phyloP scores from a whole-genome alignment of 2,797 vertebrate species.

The Enteromius fasciolatus region DNA sequence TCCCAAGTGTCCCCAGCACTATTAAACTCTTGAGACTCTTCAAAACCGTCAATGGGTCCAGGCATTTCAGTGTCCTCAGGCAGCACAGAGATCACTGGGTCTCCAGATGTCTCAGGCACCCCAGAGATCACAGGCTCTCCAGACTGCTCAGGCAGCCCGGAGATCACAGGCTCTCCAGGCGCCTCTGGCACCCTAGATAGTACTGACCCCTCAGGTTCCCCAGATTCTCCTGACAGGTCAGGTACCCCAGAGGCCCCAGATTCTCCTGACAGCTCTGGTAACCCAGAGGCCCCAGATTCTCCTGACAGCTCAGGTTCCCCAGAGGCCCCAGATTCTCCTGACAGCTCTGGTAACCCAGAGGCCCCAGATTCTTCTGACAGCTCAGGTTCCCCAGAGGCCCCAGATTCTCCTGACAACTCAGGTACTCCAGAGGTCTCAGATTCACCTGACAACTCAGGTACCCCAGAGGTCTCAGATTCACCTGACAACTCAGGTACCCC shows the following conservation, averaged over 20 bases:
- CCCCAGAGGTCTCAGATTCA: neutral
- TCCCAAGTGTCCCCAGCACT: slow-evolving; percentile 19
- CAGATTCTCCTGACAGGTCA: neutral
- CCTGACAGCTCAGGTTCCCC: neutral
- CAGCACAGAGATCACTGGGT: neutral
- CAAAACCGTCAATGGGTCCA: neutral
- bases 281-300: neutral
- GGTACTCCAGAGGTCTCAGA: slow-evolving; percentile 1
- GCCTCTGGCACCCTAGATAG: neutral
- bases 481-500: neutral
- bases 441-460: neutral
- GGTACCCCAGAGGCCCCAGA: neutral
- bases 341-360: neutral
- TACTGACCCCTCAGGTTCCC: too few species aligned
- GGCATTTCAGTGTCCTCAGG: neutral
- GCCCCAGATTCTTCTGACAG: rapidly evolving
- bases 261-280: neutral
- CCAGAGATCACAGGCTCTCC: slow-evolving; percentile 62
- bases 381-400: neutral
- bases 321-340: neutral
- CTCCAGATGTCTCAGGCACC: slow-evolving; percentile 50
- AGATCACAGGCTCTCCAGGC: slow-evolving; percentile 1
- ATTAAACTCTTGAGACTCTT: neutral
- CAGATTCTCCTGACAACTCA: neutral
- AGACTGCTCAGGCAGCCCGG: slow-evolving; percentile 49